Evolutionary conservation across 2,888 invertebrate species (phyloP).

Genomic region (Ischnus inquisitorius): DNA sequence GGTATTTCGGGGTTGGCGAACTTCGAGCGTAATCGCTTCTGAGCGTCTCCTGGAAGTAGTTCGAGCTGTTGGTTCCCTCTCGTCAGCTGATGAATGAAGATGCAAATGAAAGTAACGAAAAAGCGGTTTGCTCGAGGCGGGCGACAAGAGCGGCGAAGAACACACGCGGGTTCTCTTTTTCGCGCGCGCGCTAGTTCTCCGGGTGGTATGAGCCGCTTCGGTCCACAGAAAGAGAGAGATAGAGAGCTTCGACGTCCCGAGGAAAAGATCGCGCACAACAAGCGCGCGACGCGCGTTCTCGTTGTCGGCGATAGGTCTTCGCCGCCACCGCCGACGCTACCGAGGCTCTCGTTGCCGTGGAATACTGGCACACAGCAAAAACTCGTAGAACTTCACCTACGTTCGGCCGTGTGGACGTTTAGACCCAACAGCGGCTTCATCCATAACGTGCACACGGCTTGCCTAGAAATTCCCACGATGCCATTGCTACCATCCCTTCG

Average conservation of each 20-base stretch:
- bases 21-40: not conserved
- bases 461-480: constrained; percentile 81
- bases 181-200: not conserved
- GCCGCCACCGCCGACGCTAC: not conserved
- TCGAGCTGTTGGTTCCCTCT: constrained; percentile 10
- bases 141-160: constrained; percentile 19
- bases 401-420: constrained; percentile 53
- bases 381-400: constrained; percentile 69
- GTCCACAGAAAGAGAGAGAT: not conserved
- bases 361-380: constrained; percentile 38
- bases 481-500: constrained; percentile 79
- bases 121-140: constrained; percentile 37
- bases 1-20: constrained; percentile 16
- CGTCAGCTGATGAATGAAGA: constrained; percentile 31
- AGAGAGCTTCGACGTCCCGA: constrained; percentile 3
- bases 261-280: constrained; percentile 8
- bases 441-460: constrained; percentile 41
- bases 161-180: not conserved
- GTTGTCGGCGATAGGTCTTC: constrained; percentile 14
- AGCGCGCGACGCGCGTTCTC: constrained; percentile 13
- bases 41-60: constrained; percentile 11
- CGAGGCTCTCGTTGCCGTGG: not conserved
- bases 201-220: not conserved
- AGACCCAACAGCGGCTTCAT: constrained; percentile 37
- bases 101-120: constrained; percentile 44